phyloP scores from a whole-genome alignment of 2,113 vertebrate species.

The Cavia porcellus region DNA sequence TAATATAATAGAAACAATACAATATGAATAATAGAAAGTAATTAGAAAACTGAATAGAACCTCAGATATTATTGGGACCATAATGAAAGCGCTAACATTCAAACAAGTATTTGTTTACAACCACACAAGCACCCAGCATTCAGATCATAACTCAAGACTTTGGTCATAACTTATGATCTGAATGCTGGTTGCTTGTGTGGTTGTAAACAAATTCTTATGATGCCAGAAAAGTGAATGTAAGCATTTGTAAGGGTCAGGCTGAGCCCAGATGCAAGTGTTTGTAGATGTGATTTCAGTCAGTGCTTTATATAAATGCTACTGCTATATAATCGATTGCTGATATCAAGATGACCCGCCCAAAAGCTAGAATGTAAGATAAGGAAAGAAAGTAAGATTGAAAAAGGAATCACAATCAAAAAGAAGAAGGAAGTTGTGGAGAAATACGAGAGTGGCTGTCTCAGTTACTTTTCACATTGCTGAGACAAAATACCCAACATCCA shows the following conservation, averaged over 20 bases:
- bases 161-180: background rate
- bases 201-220: background rate
- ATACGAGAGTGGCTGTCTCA: no score
- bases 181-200: background rate
- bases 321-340: background rate
- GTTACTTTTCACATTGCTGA: no score
- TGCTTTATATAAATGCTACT: background rate
- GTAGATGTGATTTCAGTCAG: background rate
- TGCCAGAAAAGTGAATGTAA: background rate
- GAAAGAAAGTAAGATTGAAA: background rate
- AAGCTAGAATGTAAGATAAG: background rate
- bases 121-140: no score
- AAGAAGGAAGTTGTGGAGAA: no score
- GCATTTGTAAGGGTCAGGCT: background rate
- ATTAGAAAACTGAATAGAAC: conserved; percentile 3
- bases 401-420: no score
- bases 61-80: background rate
- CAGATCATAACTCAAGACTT: background rate
- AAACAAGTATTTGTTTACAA: no score
- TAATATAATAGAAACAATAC: conserved; percentile 12
- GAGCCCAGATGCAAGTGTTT: background rate
- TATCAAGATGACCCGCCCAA: background rate
- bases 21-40: conserved; percentile 26
- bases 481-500: no score
- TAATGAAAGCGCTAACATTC: conserved; percentile 15